These are phyloP conservation scores for Hydrochoerus hydrochaeris DNA, from an alignment of 2,113 vertebrate species.

Conservation along the genomic window DNA sequence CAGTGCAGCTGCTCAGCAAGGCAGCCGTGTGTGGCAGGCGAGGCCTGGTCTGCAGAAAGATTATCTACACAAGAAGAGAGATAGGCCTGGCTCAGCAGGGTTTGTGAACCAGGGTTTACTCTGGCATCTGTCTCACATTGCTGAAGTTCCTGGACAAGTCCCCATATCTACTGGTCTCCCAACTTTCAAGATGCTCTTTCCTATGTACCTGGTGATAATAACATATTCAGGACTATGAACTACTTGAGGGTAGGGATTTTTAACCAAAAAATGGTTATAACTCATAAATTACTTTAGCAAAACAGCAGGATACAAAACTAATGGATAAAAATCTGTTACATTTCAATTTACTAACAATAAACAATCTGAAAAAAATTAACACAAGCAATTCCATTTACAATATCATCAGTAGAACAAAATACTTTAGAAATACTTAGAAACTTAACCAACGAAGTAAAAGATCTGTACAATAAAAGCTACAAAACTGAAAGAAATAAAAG, in stretches of 20 bases:
- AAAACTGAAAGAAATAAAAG: neutral
- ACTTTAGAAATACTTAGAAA: neutral
- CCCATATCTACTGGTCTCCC: neutral
- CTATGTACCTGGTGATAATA: neutral
- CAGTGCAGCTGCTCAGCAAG: slow-evolving; percentile 57
- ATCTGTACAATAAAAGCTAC: neutral
- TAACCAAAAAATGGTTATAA: neutral
- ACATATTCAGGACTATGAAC: neutral
- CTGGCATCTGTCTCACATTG: neutral
- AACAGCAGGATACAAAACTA: neutral
- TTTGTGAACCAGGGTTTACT: too few species aligned
- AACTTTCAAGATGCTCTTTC: neutral
- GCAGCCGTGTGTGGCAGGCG: slow-evolving; percentile 40
- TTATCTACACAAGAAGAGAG: slow-evolving; percentile 31
- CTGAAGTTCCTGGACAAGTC: neutral
- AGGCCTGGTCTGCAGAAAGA: slow-evolving; percentile 75
- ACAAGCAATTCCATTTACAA: neutral
- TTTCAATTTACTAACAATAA: neutral
- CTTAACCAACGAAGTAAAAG: neutral
- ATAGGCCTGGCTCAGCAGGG: neutral
- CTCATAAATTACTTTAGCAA: neutral
- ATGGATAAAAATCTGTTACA: neutral
- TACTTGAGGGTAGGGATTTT: neutral
- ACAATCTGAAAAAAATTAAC: neutral
- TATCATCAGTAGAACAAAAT: neutral